Conservation (phyloP, 2,113 vertebrate genomes). For the Tricholaema leucomelas region DNA sequence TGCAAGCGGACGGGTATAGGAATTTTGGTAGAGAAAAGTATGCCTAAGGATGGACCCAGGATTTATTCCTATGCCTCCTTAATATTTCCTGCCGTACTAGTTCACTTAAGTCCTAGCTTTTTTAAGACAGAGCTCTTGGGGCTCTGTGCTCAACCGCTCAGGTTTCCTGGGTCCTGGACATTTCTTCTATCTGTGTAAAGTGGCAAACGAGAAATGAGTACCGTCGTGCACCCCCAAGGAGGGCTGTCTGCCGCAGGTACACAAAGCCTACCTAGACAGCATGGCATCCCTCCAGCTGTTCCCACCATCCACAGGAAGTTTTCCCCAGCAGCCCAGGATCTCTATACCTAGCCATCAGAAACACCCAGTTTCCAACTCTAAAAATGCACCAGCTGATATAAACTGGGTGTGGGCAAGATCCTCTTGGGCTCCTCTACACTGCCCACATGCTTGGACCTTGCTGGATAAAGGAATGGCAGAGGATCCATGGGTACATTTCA, state of each 20-base stretch:
- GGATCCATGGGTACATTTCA: not conserved
- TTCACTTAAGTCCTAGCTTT: not conserved
- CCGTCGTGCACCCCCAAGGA: no score
- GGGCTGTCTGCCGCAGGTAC: not conserved
- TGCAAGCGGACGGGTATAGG: not conserved
- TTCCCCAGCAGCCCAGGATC: not conserved
- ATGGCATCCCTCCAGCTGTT: not conserved
- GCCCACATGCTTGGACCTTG: not conserved
- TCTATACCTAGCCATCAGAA: rapidly evolving
- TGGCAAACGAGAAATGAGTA: not conserved
- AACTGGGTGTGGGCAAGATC: not conserved
- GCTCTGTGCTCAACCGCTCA: rapidly evolving
- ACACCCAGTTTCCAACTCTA: not conserved
- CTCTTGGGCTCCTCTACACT: not conserved
- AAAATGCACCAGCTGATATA: not conserved
- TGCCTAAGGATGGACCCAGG: not conserved
- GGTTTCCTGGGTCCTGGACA: not conserved
- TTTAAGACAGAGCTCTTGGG: not conserved
- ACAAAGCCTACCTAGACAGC: not conserved
- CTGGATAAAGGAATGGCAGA: not conserved
- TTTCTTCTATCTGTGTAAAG: not conserved
- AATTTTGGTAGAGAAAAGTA: not conserved
- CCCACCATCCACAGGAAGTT: not conserved
- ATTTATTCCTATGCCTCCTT: not conserved
- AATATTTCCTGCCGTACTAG: not conserved